Evolutionary conservation across 2,888 invertebrate genomes (phyloP).

Genomic region (Lochmaea crataegi): DNA sequence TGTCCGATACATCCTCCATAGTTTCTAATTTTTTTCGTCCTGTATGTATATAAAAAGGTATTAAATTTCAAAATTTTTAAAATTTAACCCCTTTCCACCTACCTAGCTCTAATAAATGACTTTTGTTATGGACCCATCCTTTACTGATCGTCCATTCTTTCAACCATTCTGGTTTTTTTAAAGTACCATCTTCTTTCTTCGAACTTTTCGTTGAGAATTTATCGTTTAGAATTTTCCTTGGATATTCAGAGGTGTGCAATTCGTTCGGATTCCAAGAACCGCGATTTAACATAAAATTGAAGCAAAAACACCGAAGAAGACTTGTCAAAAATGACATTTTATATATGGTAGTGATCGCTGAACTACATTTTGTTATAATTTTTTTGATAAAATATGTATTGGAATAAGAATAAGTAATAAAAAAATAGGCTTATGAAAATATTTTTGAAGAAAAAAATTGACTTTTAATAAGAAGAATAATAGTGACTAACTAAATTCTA

Average conservation of each 20-base stretch:
- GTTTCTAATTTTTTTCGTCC: constrained; percentile 20
- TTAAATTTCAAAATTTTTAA: constrained; percentile 4
- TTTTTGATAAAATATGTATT: neutral
- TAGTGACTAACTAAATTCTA: too few relatives aligned
- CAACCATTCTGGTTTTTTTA: constrained; percentile 60
- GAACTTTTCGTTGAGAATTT: constrained; percentile 43
- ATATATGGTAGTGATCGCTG: neutral
- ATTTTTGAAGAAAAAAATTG: too few relatives aligned
- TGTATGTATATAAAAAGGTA: neutral
- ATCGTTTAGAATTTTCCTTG: constrained; percentile 41
- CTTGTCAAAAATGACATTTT: constrained; percentile 42
- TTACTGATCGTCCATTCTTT: constrained; percentile 66
- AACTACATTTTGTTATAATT: neutral
- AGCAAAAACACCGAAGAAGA: constrained; percentile 57
- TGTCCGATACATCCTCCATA: constrained; percentile 44
- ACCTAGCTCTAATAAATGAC: constrained; percentile 58
- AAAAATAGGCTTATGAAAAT: too few relatives aligned
- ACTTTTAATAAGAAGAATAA: too few relatives aligned
- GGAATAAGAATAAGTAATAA: too few relatives aligned
- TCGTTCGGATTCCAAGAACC: constrained; percentile 59
- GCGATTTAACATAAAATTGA: constrained; percentile 58
- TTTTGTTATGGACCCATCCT: constrained; percentile 64
- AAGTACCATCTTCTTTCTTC: constrained; percentile 35
- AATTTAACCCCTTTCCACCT: constrained; percentile 10
- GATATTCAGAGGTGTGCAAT: constrained; percentile 36